Evolutionary conservation across 2,113 vertebrate species (phyloP).

Genomic region (Micronycteris hirsuta): DNA sequence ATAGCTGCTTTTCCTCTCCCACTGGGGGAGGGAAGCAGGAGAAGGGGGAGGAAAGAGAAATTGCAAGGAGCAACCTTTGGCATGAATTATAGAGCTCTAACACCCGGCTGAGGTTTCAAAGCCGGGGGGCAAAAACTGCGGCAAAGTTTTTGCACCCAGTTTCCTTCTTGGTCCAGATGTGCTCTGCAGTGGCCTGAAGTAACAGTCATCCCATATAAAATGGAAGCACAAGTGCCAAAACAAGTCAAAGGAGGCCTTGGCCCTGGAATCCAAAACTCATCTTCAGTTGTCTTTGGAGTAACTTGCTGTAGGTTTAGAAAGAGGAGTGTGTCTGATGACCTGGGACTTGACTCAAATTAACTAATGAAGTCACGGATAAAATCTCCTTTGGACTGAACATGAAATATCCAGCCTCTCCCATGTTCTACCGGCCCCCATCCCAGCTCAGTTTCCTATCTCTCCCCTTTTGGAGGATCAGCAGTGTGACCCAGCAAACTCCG

Average conservation of each 20-base stretch:
- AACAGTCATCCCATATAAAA: background rate
- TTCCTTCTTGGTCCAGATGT: background rate
- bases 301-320: background rate
- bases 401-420: background rate
- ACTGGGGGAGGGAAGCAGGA: constrained; percentile 45
- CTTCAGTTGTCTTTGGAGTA: background rate
- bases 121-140: background rate
- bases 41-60: constrained; percentile 19
- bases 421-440: rapidly evolving
- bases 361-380: background rate
- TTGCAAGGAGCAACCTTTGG: constrained; percentile 23
- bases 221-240: background rate
- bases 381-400: background rate
- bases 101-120: constrained; percentile 44
- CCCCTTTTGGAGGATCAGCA: rapidly evolving
- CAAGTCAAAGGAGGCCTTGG: background rate
- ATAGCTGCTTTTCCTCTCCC: constrained; percentile 75
- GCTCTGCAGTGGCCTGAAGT: background rate
- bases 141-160: background rate
- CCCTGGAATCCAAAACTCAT: background rate
- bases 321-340: background rate
- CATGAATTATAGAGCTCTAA: constrained; percentile 21
- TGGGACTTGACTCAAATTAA: background rate
- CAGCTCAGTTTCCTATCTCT: background rate
- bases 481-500: background rate